Percentiles rank a stretch among this genome's conserved stretches.
Evolutionary conservation across 2,113 vertebrate species (phyloP).

Genomic region (Lagopus leucura): DNA sequence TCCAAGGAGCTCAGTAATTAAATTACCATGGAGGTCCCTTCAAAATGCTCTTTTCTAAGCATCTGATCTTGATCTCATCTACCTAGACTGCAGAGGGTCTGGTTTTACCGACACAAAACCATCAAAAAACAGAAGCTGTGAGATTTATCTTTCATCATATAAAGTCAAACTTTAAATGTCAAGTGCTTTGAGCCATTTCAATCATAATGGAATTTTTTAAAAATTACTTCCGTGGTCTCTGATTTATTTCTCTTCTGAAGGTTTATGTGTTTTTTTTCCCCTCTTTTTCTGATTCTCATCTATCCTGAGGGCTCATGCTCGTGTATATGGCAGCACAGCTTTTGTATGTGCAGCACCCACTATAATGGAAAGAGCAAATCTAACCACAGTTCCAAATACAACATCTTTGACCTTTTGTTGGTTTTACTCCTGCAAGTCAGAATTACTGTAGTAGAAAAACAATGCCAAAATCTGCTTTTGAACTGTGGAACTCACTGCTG

Average conservation of each 20-base stretch:
- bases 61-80: background rate
- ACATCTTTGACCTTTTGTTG: slow-evolving; percentile 6
- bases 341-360: background rate
- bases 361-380: slow-evolving; percentile 4
- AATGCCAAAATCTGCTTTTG: background rate
- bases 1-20: background rate
- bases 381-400: background rate
- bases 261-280: background rate
- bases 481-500: background rate
- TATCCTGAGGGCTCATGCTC: background rate
- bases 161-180: slow-evolving; percentile 57
- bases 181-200: slow-evolving; percentile 55
- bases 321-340: background rate
- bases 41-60: background rate
- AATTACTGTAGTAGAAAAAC: background rate
- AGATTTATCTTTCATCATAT: slow-evolving; percentile 21
- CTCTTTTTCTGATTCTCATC: slow-evolving; percentile 15
- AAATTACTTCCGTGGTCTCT: slow-evolving; percentile 38
- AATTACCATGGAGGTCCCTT: background rate
- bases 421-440: background rate
- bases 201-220: slow-evolving; percentile 41
- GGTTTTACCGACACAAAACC: background rate
- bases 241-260: slow-evolving; percentile 42
- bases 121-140: slow-evolving; percentile 15
- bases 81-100: background rate